Percentiles rank a stretch among this genome's conserved stretches.
phyloP scores from a whole-genome alignment of 2,888 invertebrate species.

The Parnassius mnemosyne region DNA sequence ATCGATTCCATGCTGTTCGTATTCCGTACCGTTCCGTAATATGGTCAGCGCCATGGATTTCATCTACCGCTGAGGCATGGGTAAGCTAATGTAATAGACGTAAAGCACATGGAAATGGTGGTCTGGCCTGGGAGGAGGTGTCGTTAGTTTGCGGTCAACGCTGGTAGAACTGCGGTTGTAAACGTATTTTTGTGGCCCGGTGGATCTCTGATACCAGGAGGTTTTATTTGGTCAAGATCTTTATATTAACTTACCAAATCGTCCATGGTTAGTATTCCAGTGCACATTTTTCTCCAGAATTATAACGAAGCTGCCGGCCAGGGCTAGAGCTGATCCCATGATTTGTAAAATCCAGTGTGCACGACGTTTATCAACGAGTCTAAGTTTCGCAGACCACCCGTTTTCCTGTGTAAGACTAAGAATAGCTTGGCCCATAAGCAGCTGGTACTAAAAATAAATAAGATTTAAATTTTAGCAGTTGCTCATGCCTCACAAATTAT shows the following conservation, averaged over 20 bases:
- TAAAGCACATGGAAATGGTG: no score
- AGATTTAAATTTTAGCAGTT: not conserved
- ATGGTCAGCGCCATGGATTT: no score
- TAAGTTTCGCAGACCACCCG: constrained; percentile 57
- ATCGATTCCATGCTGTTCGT: no score
- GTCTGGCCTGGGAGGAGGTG: no score
- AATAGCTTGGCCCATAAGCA: constrained; percentile 65
- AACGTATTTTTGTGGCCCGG: constrained; percentile 17
- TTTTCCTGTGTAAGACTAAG: constrained; percentile 54
- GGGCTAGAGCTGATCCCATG: constrained; percentile 55
- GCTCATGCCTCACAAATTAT: no score
- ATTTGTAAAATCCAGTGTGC: constrained; percentile 61
- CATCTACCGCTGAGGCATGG: no score
- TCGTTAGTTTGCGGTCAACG: no score
- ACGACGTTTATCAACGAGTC: constrained; percentile 53
- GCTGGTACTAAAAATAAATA: constrained; percentile 53
- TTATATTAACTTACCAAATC: constrained; percentile 40
- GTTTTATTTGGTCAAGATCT: no score
- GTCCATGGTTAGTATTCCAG: constrained; percentile 56
- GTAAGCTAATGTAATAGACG: no score
- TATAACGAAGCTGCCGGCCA: constrained; percentile 55
- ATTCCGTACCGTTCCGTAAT: no score
- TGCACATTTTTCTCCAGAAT: constrained; percentile 46
- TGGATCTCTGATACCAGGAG: constrained; percentile 34
- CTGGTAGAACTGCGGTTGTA: no score